Conservation (phyloP, 2,113 vertebrate genomes). For the Salvelinus alpinus region DNA sequence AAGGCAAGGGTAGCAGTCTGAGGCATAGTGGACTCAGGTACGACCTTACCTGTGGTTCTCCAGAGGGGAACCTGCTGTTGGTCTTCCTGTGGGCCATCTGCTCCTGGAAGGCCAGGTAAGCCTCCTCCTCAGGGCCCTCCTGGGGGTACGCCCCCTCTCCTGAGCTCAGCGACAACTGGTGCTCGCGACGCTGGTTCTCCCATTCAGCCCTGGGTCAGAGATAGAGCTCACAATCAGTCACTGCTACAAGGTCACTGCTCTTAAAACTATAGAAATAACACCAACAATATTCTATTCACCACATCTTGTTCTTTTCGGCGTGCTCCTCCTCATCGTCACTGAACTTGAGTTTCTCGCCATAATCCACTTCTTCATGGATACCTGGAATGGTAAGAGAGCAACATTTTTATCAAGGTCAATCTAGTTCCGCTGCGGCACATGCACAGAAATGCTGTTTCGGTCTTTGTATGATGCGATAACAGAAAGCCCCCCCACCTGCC, state of each 20-base stretch:
- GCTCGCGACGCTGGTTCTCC: slow-evolving; percentile 81
- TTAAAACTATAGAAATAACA: background rate
- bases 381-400: slow-evolving; percentile 67
- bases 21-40: background rate
- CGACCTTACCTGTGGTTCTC: slow-evolving; percentile 80
- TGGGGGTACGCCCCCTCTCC: slow-evolving; percentile 80
- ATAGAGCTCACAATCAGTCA: background rate
- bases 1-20: background rate
- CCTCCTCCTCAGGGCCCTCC: slow-evolving; percentile 79
- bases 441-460: too few species aligned
- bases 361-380: slow-evolving; percentile 97
- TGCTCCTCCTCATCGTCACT: slow-evolving; percentile 96
- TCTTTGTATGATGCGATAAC: background rate
- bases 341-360: slow-evolving; percentile 95
- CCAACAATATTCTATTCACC: slow-evolving; percentile 66
- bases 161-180: slow-evolving; percentile 82
- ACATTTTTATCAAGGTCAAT: background rate
- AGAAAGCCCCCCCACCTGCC: slow-evolving; percentile 81
- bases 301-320: slow-evolving; percentile 83
- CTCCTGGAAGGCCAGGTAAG: slow-evolving; percentile 75
- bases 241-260: background rate
- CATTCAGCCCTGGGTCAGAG: slow-evolving; percentile 79
- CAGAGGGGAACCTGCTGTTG: slow-evolving; percentile 77
- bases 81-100: slow-evolving; percentile 78
- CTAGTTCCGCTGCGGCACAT: background rate